Conservation (phyloP, 2,113 vertebrate genomes). For the Myocastor coypus region DNA sequence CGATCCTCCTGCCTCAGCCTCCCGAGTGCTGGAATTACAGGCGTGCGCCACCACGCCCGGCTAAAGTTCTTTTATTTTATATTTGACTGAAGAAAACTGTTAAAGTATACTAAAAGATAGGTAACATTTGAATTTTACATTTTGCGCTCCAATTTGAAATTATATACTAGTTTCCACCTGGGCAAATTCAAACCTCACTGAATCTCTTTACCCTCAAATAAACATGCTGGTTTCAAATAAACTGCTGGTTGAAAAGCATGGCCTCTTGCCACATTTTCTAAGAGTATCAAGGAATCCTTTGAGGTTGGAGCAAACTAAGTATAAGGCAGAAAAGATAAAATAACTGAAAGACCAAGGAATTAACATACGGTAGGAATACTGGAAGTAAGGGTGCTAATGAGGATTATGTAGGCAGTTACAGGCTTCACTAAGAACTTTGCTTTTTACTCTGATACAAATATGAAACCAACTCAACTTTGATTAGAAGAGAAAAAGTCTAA, state of each 20-base stretch:
- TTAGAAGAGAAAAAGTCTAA: not conserved
- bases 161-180: not conserved
- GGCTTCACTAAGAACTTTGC: not conserved
- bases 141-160: not conserved
- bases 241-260: no score
- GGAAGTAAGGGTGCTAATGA: not conserved
- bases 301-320: not conserved
- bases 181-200: not conserved
- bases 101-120: conserved; percentile 22
- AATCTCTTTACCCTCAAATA: not conserved
- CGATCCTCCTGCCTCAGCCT: no score
- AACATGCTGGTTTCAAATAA: not conserved
- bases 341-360: not conserved
- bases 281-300: not conserved
- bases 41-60: no score
- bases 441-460: conserved; percentile 15
- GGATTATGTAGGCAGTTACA: not conserved
- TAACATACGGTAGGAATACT: not conserved
- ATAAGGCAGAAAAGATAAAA: not conserved
- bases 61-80: no score
- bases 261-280: not conserved
- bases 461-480: conserved; percentile 4
- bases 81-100: not conserved
- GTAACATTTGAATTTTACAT: not conserved
- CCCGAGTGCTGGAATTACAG: no score